Evolutionary conservation across 1,140 invertebrate genomes (phyloP), one percentile per base, ranked within the genome.

Genomic region (Oscheius sp.): DNA sequence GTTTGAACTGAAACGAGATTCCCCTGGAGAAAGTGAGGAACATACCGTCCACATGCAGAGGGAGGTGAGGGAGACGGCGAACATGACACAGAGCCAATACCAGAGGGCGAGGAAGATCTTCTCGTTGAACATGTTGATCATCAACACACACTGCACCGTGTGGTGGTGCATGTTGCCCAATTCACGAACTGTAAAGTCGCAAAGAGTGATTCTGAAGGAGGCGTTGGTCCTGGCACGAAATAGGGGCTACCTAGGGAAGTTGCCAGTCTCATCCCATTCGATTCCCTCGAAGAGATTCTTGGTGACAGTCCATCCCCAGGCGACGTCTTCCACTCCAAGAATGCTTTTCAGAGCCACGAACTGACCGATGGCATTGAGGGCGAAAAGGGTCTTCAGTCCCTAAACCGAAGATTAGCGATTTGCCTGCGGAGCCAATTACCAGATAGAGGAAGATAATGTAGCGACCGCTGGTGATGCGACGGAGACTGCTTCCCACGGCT

Each of bases 61-160:
- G 28, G 29, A 72, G 13, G 18, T 31, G 3, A 55, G 7, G 23
- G 64, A 68, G 3, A 74, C 28, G n/a, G 79, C 26, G 32, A 80
- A 81, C 18, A 82, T 45, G 26, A 80, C 42, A 32, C 62, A 73
- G 45, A 83, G 82, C 82, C 84, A 83, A 63, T 82, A 83, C 82
- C 82, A 83, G 13, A 83, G 77, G 52, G 82, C 80, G 32, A 83
- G 68, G 52, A 83, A 79, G 74, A 86, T 85, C 73, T 86, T 86
- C 76, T 86, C 85, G 79, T 86, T 86, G 79, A 86, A 86, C 58
- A 86, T 81, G 71, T 86, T 86, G 78, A 86, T 85, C 38, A 85
- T 85, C 31, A 85, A 75, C 13, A 84, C 82, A 72, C 84, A 85
- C 77, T 85, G 82, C 10, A 84, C 66, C 2, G 83, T 68, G 26